Conservation (phyloP, 2,113 vertebrate genomes). For the Antechinus stuartii region DNA sequence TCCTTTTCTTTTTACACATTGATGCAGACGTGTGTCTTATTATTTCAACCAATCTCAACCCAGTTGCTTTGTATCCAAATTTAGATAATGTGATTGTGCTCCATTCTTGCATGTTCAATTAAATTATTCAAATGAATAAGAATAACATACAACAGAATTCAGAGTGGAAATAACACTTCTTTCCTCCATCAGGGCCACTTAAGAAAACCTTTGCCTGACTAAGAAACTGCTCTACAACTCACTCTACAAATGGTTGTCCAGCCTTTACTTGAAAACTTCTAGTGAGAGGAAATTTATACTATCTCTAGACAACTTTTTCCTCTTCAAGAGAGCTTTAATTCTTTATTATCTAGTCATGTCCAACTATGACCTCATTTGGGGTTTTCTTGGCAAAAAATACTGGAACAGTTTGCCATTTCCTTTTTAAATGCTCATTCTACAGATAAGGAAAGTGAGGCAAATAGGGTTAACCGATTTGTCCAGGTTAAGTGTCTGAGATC, state of each 20-base stretch:
- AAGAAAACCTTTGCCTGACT: background rate
- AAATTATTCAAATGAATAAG: background rate
- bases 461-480: background rate
- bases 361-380: background rate
- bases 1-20: background rate
- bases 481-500: background rate
- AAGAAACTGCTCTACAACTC: background rate
- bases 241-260: background rate
- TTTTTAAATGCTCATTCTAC: background rate
- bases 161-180: background rate
- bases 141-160: background rate
- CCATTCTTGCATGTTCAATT: background rate
- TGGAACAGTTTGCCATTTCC: background rate
- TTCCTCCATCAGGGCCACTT: background rate
- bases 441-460: background rate
- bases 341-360: background rate
- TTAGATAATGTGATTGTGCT: background rate
- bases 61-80: background rate
- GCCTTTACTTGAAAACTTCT: background rate
- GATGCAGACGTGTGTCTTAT: background rate
- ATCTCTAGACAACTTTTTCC: background rate
- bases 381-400: background rate
- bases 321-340: background rate
- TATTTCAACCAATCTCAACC: background rate
- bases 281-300: background rate